Conservation (phyloP, 2,797 vertebrate species). For the Knipowitschia caucasica region DNA sequence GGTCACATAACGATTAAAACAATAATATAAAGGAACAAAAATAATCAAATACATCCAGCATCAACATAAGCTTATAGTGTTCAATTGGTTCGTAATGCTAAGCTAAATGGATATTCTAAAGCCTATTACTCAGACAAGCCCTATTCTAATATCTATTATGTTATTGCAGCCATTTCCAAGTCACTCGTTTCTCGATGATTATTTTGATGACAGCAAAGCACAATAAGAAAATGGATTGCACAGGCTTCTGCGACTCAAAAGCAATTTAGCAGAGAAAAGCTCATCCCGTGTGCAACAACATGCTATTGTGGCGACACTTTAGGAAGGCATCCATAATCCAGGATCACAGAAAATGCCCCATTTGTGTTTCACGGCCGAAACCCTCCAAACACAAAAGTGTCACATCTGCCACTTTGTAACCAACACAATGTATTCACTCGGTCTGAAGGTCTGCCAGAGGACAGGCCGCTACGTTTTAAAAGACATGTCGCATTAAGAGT, state of each 20-base stretch:
- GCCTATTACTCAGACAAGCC: slow-evolving; percentile 9
- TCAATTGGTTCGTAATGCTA: slow-evolving; percentile 6
- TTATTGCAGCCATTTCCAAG: slow-evolving; percentile 17
- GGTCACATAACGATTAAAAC: slow-evolving; percentile 5
- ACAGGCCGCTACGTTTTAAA: slow-evolving; percentile 22
- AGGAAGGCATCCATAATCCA: slow-evolving; percentile 20
- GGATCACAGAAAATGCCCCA: slow-evolving; percentile 11
- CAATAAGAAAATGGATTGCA: slow-evolving; percentile 11
- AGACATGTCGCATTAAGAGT: slow-evolving; percentile 26
- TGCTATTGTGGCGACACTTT: slow-evolving; percentile 30
- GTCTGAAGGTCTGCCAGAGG: slow-evolving; percentile 24
- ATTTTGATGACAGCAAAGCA: slow-evolving; percentile 9
- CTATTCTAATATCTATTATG: slow-evolving; percentile 20
- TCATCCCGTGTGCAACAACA: slow-evolving; percentile 38
- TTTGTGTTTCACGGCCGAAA: slow-evolving; percentile 28
- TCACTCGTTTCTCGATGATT: slow-evolving; percentile 8
- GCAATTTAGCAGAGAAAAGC: slow-evolving; percentile 15
- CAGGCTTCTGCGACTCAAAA: slow-evolving; percentile 19
- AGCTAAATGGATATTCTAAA: slow-evolving; percentile 22
- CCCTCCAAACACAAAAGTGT: slow-evolving; percentile 20
- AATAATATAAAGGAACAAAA: too few species aligned
- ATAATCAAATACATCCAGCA: background rate
- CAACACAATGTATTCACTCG: slow-evolving; percentile 20
- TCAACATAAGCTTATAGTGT: background rate
- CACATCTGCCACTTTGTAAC: slow-evolving; percentile 41